Evolutionary conservation across 2,888 invertebrate genomes (phyloP).

Genomic region (Pterobdella sp.): DNA sequence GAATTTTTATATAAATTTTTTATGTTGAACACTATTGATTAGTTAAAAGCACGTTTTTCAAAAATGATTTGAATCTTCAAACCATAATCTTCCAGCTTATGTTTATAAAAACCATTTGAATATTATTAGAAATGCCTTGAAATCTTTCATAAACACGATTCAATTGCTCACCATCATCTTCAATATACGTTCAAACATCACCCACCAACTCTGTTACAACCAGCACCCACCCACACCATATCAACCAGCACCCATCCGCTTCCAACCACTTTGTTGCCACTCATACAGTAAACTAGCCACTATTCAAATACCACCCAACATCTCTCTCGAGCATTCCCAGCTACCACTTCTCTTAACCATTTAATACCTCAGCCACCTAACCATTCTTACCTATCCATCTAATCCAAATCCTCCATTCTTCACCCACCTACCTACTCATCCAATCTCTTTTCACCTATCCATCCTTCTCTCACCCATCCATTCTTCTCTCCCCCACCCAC

Average conservation of each 20-base stretch:
- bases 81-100: too few species aligned
- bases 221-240: not conserved
- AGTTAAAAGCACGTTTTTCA: too few species aligned
- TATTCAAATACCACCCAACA: conserved; percentile 6
- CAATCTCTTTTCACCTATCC: not conserved
- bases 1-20: too few species aligned
- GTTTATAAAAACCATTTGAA: too few species aligned
- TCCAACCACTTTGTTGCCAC: not conserved
- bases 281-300: too few species aligned
- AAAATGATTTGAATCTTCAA: too few species aligned
- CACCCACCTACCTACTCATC: not conserved
- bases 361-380: not conserved
- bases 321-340: not conserved
- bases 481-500: not conserved
- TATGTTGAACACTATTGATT: too few species aligned
- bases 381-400: not conserved
- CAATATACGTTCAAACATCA: not conserved
- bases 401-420: not conserved
- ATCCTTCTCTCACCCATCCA: not conserved
- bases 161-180: too few species aligned
- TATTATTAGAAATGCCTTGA: too few species aligned
- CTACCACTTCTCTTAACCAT: too few species aligned
- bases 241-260: not conserved
- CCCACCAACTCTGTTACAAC: not conserved
- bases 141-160: too few species aligned